Evolutionary conservation across 1,140 invertebrate species (phyloP), one percentile per base, ranked within the genome.

Genomic region (Drosophila hydei): DNA sequence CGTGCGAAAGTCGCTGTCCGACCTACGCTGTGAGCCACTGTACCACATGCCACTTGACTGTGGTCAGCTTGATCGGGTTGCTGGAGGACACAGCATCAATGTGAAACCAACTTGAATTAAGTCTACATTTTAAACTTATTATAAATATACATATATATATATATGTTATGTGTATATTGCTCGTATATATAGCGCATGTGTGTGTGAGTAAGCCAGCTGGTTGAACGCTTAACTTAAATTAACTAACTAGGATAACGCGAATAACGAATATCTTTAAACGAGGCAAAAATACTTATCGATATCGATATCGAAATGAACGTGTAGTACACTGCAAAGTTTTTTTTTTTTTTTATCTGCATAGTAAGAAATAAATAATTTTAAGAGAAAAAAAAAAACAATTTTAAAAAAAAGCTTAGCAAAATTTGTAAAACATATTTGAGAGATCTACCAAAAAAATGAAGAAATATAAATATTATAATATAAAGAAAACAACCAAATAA

Each of bases 331-430:
- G 67, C 33, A 68, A 56, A 55, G 38, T 68, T 80, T 84, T 87
- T 85, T 85, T 77, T 68, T 81, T 84, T 87, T 85, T 85, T 77
- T 65, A 58, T 78, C 80, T 75, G 77, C 81, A 50, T 85, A 85
- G 80, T 77, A 68, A 63, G 63, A 73, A 68, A 84, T 68, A 63
- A 69, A 45, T 19, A 19, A 45, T 18, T 25, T 48, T 30, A 50
- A 50, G 12, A 2, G 19, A 79, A 51, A 21, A 70, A 65, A 76
- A 52, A 61, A 60, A 71, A 64, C 48, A 74, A 45, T 19, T 71
- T 71, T 70, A 45, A 71, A 74, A 75, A 42, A 61, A 79, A 84
- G 81, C 80, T 90, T 81, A 89, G 88, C 52, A 51, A 83, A 83
- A 83, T 87, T 85, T 83, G 71, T 85, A 76, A 76, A 83, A 83